These are phyloP conservation scores for Acanthoscelides obtectus DNA, from an alignment of 2,888 invertebrate species.

Conservation along the genomic window DNA sequence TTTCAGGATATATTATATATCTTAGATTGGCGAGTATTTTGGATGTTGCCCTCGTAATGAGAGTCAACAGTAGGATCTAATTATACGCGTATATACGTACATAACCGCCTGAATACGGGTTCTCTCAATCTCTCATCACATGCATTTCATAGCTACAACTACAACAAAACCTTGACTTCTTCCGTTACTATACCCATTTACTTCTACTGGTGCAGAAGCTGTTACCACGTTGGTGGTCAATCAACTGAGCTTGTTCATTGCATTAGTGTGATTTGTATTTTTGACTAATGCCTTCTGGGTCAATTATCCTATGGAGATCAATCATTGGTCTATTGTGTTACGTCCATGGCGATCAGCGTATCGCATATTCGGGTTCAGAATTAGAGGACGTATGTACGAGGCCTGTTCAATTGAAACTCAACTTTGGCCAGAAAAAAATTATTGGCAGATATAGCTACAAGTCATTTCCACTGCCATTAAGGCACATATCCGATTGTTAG, in stretches of 20 bases:
- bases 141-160: not conserved
- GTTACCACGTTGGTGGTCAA: not conserved
- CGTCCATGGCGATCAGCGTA: too few relatives aligned
- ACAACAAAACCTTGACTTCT: not conserved
- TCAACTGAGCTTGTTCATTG: not conserved
- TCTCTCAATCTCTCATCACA: not conserved
- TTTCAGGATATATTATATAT: too few relatives aligned
- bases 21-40: too few relatives aligned
- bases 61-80: not conserved
- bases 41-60: not conserved
- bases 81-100: not conserved
- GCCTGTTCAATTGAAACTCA: too few relatives aligned
- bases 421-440: too few relatives aligned
- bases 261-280: not conserved
- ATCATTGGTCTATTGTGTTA: not conserved
- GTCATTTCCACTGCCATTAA: too few relatives aligned
- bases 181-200: not conserved
- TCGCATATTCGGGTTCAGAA: too few relatives aligned
- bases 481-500: too few relatives aligned
- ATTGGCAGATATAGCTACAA: too few relatives aligned
- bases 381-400: too few relatives aligned
- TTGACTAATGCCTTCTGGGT: not conserved
- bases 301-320: not conserved
- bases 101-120: not conserved
- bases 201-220: not conserved